Evolutionary conservation across 2,797 vertebrate genomes (phyloP).

Genomic region (Urocyon cinereoargenteus): DNA sequence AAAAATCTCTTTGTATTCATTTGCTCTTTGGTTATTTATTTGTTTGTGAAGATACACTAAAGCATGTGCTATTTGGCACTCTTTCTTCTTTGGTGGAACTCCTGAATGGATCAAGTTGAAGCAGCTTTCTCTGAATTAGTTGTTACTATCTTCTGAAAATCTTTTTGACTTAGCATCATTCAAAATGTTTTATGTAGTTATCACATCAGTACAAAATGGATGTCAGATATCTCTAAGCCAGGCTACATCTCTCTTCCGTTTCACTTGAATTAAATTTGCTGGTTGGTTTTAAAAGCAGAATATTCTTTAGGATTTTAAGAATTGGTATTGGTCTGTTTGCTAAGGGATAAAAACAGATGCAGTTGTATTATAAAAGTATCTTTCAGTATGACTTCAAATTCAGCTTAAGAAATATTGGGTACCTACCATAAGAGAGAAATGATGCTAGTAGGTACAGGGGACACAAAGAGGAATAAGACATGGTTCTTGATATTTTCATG

Average conservation of each 20-base stretch:
- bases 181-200: slow-evolving; percentile 32
- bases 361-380: neutral
- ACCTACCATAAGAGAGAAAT: neutral
- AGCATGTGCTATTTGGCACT: neutral
- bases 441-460: neutral
- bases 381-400: slow-evolving; percentile 40
- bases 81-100: neutral
- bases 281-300: slow-evolving; percentile 19
- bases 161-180: slow-evolving; percentile 30
- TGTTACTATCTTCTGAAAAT: slow-evolving; percentile 15
- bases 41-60: neutral
- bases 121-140: neutral
- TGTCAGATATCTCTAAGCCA: neutral
- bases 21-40: slow-evolving; percentile 29
- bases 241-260: neutral
- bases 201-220: neutral
- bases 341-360: neutral
- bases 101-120: slow-evolving; percentile 25
- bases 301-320: slow-evolving; percentile 4
- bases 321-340: neutral
- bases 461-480: slow-evolving; percentile 12
- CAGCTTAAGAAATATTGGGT: neutral
- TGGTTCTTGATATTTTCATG: slow-evolving; percentile 11
- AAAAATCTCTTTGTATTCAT: neutral
- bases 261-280: neutral